phyloP scores from a whole-genome alignment of 2,797 vertebrate species.

The Megalops cyprinoides region DNA sequence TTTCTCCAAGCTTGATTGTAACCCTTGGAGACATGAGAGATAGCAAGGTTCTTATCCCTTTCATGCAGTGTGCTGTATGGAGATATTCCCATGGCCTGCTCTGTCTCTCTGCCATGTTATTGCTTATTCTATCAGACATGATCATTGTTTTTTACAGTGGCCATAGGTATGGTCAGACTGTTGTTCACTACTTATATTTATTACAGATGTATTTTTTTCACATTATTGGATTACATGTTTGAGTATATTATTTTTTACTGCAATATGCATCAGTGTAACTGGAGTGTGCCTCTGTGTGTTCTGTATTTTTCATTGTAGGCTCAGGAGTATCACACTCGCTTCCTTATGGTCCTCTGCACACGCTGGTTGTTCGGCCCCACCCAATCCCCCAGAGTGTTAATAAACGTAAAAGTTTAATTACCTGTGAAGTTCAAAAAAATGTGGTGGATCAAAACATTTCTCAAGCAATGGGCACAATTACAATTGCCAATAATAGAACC shows the following conservation, averaged over 20 bases:
- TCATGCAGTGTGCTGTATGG: not conserved
- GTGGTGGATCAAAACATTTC: not conserved
- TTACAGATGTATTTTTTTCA: constrained; percentile 14
- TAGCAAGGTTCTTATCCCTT: not conserved
- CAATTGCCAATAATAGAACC: not conserved
- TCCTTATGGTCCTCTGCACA: not conserved
- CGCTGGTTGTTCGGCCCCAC: not conserved
- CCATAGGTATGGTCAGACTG: constrained; percentile 10
- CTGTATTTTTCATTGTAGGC: not conserved
- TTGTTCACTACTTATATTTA: constrained; percentile 16
- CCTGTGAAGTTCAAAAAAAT: not conserved
- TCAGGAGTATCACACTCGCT: not conserved
- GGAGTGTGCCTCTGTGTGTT: no score
- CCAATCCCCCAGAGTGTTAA: not conserved
- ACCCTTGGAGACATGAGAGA: constrained; percentile 15
- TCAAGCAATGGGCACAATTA: not conserved
- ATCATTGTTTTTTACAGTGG: no score
- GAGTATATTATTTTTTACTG: no score
- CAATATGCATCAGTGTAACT: no score
- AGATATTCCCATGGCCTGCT: constrained; percentile 12
- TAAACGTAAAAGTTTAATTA: constrained; percentile 14
- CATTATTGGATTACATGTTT: no score
- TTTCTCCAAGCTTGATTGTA: not conserved
- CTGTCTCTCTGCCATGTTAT: constrained; percentile 14
- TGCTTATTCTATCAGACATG: constrained; percentile 19